phyloP scores from a whole-genome alignment of 2,797 vertebrate genomes.

The Pagetopsis macropterus region DNA sequence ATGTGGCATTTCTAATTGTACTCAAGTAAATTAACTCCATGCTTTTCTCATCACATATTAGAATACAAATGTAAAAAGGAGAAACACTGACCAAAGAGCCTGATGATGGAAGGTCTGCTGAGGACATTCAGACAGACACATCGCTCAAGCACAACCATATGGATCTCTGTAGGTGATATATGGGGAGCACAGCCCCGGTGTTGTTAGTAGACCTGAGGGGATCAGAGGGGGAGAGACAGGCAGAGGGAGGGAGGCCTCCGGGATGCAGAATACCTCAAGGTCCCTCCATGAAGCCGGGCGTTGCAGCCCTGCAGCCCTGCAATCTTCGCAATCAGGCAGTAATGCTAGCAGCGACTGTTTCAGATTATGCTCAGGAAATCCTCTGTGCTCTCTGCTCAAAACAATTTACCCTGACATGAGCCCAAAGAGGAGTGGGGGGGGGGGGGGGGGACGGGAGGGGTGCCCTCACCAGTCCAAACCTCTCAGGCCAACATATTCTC shows the following conservation, averaged over 20 bases:
- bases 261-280: constrained; percentile 67
- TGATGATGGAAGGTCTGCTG: constrained; percentile 56
- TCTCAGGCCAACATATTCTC: constrained; percentile 29
- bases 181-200: constrained; percentile 40
- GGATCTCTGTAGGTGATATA: constrained; percentile 48
- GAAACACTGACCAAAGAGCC: constrained; percentile 28
- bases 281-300: constrained; percentile 60
- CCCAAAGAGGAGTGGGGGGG: constrained; percentile 62
- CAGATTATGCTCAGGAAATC: constrained; percentile 90
- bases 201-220: constrained; percentile 53
- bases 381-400: constrained; percentile 88
- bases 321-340: constrained; percentile 83
- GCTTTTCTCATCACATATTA: not conserved
- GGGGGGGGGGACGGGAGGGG: constrained; percentile 30
- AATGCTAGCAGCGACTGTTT: constrained; percentile 86
- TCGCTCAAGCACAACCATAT: constrained; percentile 53
- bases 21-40: not conserved
- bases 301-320: constrained; percentile 72
- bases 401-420: constrained; percentile 87
- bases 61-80: constrained; percentile 12
- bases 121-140: constrained; percentile 57
- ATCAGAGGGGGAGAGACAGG: constrained; percentile 13
- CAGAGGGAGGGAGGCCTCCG: constrained; percentile 45
- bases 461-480: constrained; percentile 41
- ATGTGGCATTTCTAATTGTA: not conserved